A percentile compares a stretch with the other conserved stretches of the same genome.
phyloP scores from a whole-genome alignment of 2,113 vertebrate species.

The Perca fluviatilis region DNA sequence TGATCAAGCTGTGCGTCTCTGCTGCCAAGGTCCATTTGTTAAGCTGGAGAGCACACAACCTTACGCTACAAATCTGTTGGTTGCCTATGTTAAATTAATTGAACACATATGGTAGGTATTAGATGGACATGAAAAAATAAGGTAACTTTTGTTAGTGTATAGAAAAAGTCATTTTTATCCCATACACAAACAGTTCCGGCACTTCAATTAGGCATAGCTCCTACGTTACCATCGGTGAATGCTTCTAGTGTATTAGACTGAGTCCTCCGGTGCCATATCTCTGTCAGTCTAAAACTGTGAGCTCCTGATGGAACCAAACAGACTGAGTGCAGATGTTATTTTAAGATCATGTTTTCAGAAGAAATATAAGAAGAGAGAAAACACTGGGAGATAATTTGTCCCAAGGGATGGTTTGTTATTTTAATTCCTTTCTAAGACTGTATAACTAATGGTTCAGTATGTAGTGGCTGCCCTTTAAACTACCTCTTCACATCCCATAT shows the following conservation, averaged over 20 bases:
- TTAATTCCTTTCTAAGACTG: conserved; percentile 22
- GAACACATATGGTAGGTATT: conserved; percentile 20
- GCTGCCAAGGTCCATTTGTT: conserved; percentile 66
- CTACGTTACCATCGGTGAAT: conserved; percentile 31
- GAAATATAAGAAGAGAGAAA: conserved; percentile 36
- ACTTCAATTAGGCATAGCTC: conserved; percentile 32
- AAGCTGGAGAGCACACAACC: conserved; percentile 61
- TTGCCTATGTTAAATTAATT: conserved; percentile 45
- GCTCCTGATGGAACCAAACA: conserved; percentile 29
- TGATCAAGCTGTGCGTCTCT: conserved; percentile 43
- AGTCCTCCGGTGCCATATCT: conserved; percentile 26
- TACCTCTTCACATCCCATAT: not conserved
- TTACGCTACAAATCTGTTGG: conserved; percentile 46
- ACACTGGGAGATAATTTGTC: conserved; percentile 22
- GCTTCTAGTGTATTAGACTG: conserved; percentile 22
- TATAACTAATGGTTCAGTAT: conserved; percentile 2
- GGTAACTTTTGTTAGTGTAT: not conserved
- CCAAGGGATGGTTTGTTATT: conserved; percentile 33
- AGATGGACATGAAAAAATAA: conserved; percentile 22
- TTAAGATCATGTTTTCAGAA: conserved; percentile 48
- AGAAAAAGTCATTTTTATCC: conserved; percentile 27
- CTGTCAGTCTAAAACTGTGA: conserved; percentile 14
- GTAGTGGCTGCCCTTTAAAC: conserved; percentile 14
- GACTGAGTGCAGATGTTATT: conserved; percentile 49
- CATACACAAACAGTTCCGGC: not conserved